Conservation (phyloP, 2,113 vertebrate genomes). For the Dermatemys mawii region DNA sequence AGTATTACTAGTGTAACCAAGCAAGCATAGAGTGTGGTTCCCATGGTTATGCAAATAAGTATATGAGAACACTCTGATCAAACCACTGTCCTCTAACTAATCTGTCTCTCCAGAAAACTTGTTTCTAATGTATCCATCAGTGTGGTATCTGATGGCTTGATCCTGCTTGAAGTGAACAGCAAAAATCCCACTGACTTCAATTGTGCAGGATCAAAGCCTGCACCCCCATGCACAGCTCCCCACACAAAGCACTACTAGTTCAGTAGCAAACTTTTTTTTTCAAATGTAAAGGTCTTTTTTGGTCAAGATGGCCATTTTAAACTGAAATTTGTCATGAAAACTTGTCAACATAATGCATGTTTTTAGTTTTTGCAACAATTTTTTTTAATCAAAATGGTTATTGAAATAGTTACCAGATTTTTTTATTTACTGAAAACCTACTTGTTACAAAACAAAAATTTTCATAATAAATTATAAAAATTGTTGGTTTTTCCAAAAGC, state of each 20-base stretch:
- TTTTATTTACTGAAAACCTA: neutral
- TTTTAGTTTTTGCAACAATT: neutral
- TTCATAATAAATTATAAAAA: neutral
- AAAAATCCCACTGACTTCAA: conserved; percentile 46
- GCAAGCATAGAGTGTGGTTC: neutral
- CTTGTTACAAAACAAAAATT: neutral
- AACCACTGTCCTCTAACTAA: neutral
- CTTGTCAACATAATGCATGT: neutral
- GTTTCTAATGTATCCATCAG: conserved; percentile 49
- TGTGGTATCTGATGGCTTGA: conserved; percentile 38
- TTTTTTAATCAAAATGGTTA: neutral
- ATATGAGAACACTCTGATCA: conserved; percentile 1
- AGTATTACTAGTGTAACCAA: neutral
- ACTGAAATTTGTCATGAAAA: conserved; percentile 23
- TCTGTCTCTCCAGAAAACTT: conserved; percentile 40
- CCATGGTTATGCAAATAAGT: neutral
- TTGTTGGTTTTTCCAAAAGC: neutral
- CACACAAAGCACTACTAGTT: neutral
- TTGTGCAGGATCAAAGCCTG: conserved; percentile 11
- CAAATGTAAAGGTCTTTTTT: conserved; percentile 14
- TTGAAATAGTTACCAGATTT: neutral
- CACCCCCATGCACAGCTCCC: conserved; percentile 4
- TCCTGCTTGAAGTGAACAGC: conserved; percentile 16
- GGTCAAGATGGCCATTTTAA: neutral
- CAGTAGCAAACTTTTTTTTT: conserved; percentile 31